Evolutionary conservation across 2,888 invertebrate species (phyloP), one percentile per base, ranked within the genome.

Genomic region (Ceramica pisi): DNA sequence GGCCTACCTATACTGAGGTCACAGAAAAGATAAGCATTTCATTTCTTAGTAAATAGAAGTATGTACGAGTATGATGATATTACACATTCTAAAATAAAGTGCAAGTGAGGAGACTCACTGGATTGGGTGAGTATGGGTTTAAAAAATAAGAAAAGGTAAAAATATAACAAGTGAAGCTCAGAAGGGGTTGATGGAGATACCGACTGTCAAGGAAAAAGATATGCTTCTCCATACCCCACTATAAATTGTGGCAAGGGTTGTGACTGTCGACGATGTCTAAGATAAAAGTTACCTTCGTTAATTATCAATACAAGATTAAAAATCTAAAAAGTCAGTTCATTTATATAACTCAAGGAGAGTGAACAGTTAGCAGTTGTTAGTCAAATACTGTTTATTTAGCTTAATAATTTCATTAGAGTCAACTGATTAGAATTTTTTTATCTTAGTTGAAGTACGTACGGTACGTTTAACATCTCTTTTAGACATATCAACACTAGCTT

Each of bases 21-120:
- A 55, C 41, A 67, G 38, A 62, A 46, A 12, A 55, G 71, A 77
- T 66, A 78, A 66, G 78, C 35, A 44, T 57, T 41, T 53, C 62
- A 63, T 62, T 63, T 55, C 38, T 46, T 35, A 48, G 57, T 63
- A 48, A 75, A 75, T 35, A 69, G 9, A 67, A n/a, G 46, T 55
- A 62, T 23, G 23, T 57, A 26, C 50, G 19, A n/a, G 12, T 61
- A 51, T n/a, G 26, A 31, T 31, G 31, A 31, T 51, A 12, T 55
- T 35, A 60, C 14, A 31, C 2, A 5, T 31, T 31, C 31, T 31
- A 12, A 46, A 38, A 38, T 38, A 12, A 12, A 1, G 3, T 0
- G 38, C 38, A 38, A 9, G 0, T 4, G 31, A 31, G 31, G 31
- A 31, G 31, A 31, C 31, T 31, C 31, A 5, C 31, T 31, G 31